Base-by-base conservation (phyloP, 2,113 vertebrate genomes). In the Ovis canadensis region DNA sequence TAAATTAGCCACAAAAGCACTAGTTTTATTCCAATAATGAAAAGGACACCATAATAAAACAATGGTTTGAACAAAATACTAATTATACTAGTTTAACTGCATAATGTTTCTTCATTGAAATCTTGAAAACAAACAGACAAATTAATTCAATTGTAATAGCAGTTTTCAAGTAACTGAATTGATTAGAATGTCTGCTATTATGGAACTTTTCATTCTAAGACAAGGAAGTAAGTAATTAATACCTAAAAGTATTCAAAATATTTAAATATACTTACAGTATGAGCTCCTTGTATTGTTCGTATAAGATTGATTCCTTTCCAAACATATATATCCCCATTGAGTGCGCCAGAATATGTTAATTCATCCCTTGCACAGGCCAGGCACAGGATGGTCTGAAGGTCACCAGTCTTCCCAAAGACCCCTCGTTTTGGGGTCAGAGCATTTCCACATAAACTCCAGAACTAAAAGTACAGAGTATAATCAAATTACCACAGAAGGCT, bases 361-460 rank as follows among this genome's bases (percentile, higher is more conserved):
- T 99, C 99, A 80, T 99, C 99, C 97, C 99, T 99, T 40, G 99
- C 99, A 97, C 99, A 99, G 77, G 99, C 99, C 45, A 99, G 99
- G 99, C 99, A 99, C 98, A 99, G 97, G 98, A 99, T 99, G 92
- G 99, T 99, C 98, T 99, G 99, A 94, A 99, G 99, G 98, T 99
- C 99, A 95, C 99, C 99, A 0, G 99, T 99, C 99, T 99, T 99
- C 98, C 99, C 99, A 98, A 99, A 99, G 97, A 99, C 99, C 13
- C 99, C 99, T 92, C 99, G 99, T 96, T 99, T 99, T 78, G 99
- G 99, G 55, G 99, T 99, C 98, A 99, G 96, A 84, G 99, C 99
- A 97, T 99, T 99, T 98, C 99, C 99, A 97, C 99, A 99, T 97
- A 99, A 99, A 98, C 99, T 99, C 99, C 99, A 99, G 98, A 99